Conservation (phyloP, 2,797 vertebrate genomes). For the Periparus ater region DNA sequence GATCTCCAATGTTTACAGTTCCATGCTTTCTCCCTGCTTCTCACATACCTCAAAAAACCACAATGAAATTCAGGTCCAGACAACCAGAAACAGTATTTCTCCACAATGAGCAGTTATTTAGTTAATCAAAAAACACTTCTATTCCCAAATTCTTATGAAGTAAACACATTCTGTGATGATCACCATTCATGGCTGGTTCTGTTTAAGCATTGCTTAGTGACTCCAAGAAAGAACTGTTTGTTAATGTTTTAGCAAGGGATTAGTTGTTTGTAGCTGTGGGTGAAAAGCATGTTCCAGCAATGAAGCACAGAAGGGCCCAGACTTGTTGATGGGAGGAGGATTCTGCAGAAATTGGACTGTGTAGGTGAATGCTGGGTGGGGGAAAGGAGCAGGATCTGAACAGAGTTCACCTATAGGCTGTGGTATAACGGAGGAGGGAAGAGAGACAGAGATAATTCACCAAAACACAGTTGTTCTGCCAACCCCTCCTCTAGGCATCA, state of each 20-base stretch:
- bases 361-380: neutral
- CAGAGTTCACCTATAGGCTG: neutral
- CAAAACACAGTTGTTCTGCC: neutral
- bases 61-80: neutral
- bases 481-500: neutral
- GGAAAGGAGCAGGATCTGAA: neutral
- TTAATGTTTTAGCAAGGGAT: neutral
- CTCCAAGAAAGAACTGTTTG: neutral
- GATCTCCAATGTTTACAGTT: neutral
- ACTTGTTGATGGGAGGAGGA: neutral
- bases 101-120: neutral
- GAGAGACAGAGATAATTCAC: neutral
- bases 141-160: neutral
- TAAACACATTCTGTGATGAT: neutral
- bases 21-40: neutral
- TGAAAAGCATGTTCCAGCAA: slow-evolving; percentile 17
- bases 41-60: neutral
- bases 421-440: neutral
- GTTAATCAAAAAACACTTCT: neutral
- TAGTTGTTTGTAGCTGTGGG: neutral
- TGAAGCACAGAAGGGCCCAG: neutral
- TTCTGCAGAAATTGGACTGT: neutral
- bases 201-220: neutral
- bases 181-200: neutral
- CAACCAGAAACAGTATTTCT: neutral